A percentile compares a stretch with the other conserved stretches of the same genome.
Conservation (phyloP, 2,797 vertebrate genomes). For the Oreonectes daqikongensis region DNA sequence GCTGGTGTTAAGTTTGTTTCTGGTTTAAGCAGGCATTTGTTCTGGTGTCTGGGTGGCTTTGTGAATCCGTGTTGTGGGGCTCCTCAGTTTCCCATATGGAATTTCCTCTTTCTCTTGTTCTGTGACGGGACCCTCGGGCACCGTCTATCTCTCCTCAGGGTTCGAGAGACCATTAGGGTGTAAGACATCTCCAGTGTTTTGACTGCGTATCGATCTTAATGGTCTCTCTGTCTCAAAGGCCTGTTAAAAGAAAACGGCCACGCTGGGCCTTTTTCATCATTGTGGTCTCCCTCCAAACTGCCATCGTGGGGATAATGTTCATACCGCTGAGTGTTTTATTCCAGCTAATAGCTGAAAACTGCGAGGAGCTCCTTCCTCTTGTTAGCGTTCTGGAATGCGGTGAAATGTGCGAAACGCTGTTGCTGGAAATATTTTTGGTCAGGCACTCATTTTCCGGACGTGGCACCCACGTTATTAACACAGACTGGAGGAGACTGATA, state of each 20-base stretch:
- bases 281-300: slow-evolving; percentile 40
- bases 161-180: slow-evolving; percentile 30
- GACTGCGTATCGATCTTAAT: slow-evolving; percentile 55
- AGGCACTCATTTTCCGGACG: slow-evolving; percentile 46
- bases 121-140: slow-evolving; percentile 37
- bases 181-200: slow-evolving; percentile 52
- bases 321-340: slow-evolving; percentile 15
- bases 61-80: slow-evolving; percentile 72
- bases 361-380: slow-evolving; percentile 41
- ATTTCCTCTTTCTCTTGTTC: slow-evolving; percentile 62
- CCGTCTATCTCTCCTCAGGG: slow-evolving; percentile 37
- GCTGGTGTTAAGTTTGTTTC: background rate
- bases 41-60: slow-evolving; percentile 67
- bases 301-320: slow-evolving; percentile 10
- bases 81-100: slow-evolving; percentile 66
- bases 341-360: slow-evolving; percentile 39
- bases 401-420: slow-evolving; percentile 40
- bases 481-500: slow-evolving; percentile 36
- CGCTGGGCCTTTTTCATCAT: slow-evolving; percentile 7
- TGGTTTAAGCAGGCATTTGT: slow-evolving; percentile 59
- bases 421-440: slow-evolving; percentile 56
- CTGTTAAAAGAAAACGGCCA: slow-evolving; percentile 30
- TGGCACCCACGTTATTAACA: slow-evolving; percentile 55
- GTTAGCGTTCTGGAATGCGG: slow-evolving; percentile 51
- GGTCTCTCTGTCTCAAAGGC: slow-evolving; percentile 29